phyloP scores from a whole-genome alignment of 2,113 vertebrate species.

The Mungos mungo region DNA sequence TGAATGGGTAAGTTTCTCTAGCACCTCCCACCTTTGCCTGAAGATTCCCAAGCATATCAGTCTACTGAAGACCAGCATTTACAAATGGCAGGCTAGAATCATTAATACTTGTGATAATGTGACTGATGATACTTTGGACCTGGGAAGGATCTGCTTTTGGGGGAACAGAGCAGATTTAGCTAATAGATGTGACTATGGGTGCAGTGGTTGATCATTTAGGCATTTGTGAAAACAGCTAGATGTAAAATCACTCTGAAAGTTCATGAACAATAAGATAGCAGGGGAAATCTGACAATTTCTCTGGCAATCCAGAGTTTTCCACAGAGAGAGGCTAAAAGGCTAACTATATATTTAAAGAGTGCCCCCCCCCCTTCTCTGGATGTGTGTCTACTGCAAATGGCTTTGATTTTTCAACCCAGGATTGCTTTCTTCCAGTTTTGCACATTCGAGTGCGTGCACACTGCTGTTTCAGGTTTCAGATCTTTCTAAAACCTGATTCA shows the following conservation, averaged over 20 bases:
- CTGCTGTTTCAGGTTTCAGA: slow-evolving; percentile 67
- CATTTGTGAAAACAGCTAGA: slow-evolving; percentile 41
- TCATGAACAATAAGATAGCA: slow-evolving; percentile 7
- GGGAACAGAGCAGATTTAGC: neutral
- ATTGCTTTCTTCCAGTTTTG: slow-evolving; percentile 68
- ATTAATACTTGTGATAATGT: neutral
- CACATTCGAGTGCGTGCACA: slow-evolving; percentile 45
- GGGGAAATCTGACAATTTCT: slow-evolving; percentile 55
- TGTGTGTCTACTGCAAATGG: slow-evolving; percentile 39
- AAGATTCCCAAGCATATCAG: neutral
- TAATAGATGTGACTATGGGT: neutral
- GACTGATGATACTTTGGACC: neutral
- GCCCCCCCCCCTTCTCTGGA: slow-evolving; percentile 35
- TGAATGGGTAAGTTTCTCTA: neutral
- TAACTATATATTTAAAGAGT: slow-evolving; percentile 79
- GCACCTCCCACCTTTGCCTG: neutral
- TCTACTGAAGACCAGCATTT: neutral
- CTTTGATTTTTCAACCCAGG: slow-evolving; percentile 74
- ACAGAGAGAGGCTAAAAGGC: slow-evolving; percentile 62
- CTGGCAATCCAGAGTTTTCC: slow-evolving; percentile 43
- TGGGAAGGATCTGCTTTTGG: neutral
- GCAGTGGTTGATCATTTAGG: slow-evolving; percentile 6
- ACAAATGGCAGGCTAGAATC: neutral
- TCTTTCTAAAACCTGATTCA: slow-evolving; percentile 68
- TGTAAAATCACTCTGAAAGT: slow-evolving; percentile 60